A percentile compares a stretch with the other conserved stretches of the same genome.
These are phyloP conservation scores for Cancer borealis DNA, from an alignment of 2,888 invertebrate genomes.

Conservation along the genomic window DNA sequence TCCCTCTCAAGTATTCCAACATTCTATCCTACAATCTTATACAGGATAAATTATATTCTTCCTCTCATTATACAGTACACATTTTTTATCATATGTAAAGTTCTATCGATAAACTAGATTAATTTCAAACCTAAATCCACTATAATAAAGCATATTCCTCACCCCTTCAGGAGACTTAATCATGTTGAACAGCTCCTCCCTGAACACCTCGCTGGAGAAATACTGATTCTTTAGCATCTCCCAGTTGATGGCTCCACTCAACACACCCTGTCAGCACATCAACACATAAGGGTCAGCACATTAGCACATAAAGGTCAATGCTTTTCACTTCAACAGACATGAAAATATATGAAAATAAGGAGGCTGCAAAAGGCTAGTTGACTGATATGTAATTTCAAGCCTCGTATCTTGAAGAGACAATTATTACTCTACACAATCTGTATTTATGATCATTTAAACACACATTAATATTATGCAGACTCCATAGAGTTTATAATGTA, in stretches of 20 bases:
- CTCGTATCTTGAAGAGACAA: not conserved
- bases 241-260: constrained; percentile 97
- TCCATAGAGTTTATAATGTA: not conserved
- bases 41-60: no score
- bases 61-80: no score
- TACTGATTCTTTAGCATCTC: constrained; percentile 93
- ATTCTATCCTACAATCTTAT: no score
- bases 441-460: not conserved
- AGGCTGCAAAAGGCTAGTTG: no score
- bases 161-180: constrained; percentile 83
- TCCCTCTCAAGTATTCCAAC: no score
- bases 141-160: constrained; percentile 79
- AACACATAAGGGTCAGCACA: not conserved
- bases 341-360: no score
- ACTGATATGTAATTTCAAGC: not conserved
- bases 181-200: constrained; percentile 92
- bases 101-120: not conserved
- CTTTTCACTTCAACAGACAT: not conserved
- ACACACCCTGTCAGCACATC: constrained; percentile 87
- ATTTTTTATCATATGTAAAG: no score
- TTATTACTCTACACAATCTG: not conserved
- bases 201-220: constrained; percentile 88
- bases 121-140: not conserved
- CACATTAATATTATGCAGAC: not conserved
- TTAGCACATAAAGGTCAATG: not conserved